phyloP scores from a whole-genome alignment of 2,113 vertebrate genomes.

The Paramisgurnus dabryanus region DNA sequence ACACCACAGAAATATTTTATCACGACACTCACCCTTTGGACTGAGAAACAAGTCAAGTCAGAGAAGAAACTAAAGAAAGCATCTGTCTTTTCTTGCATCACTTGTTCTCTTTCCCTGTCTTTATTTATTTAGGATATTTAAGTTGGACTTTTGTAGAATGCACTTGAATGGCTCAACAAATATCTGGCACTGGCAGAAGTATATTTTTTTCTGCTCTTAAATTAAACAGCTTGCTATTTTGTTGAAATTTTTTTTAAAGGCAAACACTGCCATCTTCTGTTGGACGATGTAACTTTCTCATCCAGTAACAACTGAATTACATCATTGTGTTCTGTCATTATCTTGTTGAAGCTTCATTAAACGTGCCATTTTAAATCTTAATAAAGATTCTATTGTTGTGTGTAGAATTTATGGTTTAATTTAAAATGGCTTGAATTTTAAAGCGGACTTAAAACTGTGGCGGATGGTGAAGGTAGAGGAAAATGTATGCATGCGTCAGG shows the following conservation, averaged over 20 bases:
- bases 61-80: background rate
- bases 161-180: background rate
- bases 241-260: constrained; percentile 42
- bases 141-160: background rate
- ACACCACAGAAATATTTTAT: background rate
- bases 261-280: constrained; percentile 73
- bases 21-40: background rate
- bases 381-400: too few species aligned
- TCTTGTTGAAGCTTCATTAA: too few species aligned
- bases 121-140: background rate
- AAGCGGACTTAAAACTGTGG: too few species aligned
- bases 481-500: too few species aligned
- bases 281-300: background rate
- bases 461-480: too few species aligned
- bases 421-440: too few species aligned
- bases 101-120: background rate
- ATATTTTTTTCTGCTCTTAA: background rate
- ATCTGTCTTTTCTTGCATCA: background rate
- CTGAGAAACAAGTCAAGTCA: background rate
- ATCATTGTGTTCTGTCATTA: too few species aligned
- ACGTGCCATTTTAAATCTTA: too few species aligned
- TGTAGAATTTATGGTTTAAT: too few species aligned
- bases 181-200: background rate
- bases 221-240: constrained; percentile 30
- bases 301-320: background rate